Evolutionary conservation across 2,888 invertebrate genomes (phyloP).

Genomic region (Microplitis deprimator): DNA sequence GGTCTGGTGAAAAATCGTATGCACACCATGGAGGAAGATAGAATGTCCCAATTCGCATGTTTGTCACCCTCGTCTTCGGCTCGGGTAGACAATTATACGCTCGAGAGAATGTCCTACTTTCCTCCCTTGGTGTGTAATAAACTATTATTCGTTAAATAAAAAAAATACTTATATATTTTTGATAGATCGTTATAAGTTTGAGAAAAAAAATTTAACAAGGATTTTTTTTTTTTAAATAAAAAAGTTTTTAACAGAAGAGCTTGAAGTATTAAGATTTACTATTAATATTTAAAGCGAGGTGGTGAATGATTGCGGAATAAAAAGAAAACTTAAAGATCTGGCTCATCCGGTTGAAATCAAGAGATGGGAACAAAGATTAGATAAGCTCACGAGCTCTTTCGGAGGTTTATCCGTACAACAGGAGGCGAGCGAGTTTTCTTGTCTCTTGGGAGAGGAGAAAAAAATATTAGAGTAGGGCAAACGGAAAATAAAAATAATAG

Average conservation of each 20-base stretch:
- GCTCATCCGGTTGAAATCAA: conserved; percentile 25
- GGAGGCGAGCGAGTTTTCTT: conserved; percentile 40
- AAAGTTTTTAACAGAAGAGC: background rate
- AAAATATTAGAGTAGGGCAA: background rate
- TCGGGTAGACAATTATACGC: no score
- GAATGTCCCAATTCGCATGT: no score
- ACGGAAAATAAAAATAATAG: background rate
- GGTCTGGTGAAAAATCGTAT: no score
- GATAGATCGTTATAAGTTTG: no score
- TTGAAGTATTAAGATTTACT: background rate
- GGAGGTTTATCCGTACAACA: conserved; percentile 41
- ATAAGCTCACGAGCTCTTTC: conserved; percentile 47
- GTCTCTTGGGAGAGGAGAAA: conserved; percentile 11
- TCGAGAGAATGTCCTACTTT: no score
- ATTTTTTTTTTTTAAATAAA: background rate
- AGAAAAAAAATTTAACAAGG: no score
- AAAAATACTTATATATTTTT: no score
- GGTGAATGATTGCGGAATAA: background rate
- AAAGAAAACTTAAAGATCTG: conserved; percentile 19
- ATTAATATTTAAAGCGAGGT: background rate
- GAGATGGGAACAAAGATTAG: conserved; percentile 44
- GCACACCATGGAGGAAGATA: no score
- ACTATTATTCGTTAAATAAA: no score
- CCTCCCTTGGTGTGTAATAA: no score
- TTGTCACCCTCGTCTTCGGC: no score